These are phyloP conservation scores for Oreortyx pictus DNA, from an alignment of 2,797 vertebrate species.

Conservation along the genomic window DNA sequence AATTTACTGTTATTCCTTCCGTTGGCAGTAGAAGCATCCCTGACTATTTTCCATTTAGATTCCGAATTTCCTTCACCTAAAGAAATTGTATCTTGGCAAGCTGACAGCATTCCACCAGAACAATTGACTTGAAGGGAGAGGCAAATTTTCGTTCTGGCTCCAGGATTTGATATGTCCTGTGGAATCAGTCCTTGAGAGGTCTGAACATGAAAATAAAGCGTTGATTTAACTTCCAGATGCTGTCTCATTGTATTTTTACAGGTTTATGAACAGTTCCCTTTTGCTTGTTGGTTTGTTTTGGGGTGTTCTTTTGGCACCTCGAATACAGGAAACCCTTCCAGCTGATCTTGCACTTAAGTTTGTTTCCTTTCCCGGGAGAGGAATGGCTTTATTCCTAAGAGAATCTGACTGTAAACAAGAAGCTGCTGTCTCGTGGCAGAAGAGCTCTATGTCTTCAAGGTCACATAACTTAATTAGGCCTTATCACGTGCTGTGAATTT, in stretches of 20 bases:
- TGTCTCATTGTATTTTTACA: slow-evolving; percentile 2
- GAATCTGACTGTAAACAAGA: slow-evolving; percentile 28
- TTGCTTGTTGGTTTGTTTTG: background rate
- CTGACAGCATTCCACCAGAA: background rate
- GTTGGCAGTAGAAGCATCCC: background rate
- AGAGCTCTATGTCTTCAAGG: slow-evolving; percentile 8
- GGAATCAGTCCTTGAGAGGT: background rate
- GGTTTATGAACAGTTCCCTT: background rate
- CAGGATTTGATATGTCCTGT: slow-evolving; percentile 29
- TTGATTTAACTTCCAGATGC: slow-evolving; percentile 64
- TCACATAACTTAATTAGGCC: background rate
- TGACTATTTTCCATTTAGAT: slow-evolving; percentile 37
- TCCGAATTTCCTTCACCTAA: slow-evolving; percentile 47
- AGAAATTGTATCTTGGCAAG: slow-evolving; percentile 52
- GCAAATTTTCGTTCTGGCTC: slow-evolving; percentile 52
- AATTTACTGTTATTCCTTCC: background rate
- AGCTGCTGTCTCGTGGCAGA: background rate
- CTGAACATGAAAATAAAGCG: background rate
- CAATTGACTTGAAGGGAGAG: background rate
- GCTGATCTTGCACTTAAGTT: background rate
- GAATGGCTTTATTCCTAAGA: background rate
- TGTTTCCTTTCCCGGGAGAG: background rate
- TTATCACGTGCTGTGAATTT: background rate
- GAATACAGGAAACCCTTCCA: slow-evolving; percentile 4
- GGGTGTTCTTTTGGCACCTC: background rate